These are phyloP conservation scores for Lasiurus borealis DNA, from an alignment of 2,113 vertebrate species.

Conservation along the genomic window DNA sequence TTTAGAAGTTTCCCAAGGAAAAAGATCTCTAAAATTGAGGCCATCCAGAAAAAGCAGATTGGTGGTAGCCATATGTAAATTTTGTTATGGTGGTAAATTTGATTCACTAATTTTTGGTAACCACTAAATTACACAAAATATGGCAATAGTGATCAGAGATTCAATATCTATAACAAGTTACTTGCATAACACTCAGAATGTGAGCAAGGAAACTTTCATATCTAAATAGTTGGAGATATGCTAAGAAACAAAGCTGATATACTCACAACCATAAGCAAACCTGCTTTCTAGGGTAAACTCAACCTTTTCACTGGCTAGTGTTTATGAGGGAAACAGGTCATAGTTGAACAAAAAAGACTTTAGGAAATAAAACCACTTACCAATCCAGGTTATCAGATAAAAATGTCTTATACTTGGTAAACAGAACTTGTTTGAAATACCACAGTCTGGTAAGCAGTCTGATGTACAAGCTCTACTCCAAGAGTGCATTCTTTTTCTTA, in stretches of 20 bases:
- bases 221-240: constrained; percentile 1
- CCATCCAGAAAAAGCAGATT: not conserved
- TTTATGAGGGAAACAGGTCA: constrained; percentile 25
- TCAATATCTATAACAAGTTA: not conserved
- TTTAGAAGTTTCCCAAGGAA: not conserved
- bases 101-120: constrained; percentile 1
- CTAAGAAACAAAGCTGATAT: not conserved
- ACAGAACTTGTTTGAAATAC: not conserved
- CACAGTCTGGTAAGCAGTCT: not conserved
- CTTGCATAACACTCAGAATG: not conserved
- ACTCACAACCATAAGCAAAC: not conserved
- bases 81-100: constrained; percentile 14
- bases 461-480: not conserved
- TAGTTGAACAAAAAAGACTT: constrained; percentile 37
- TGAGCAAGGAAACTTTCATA: not conserved
- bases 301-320: not conserved
- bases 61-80: not conserved
- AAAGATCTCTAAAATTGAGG: not conserved
- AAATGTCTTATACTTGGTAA: constrained; percentile 14
- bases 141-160: not conserved
- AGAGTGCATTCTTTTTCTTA: not conserved
- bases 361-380: constrained; percentile 51
- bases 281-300: not conserved
- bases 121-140: constrained; percentile 24
- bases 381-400: constrained; percentile 22